Base-by-base conservation (phyloP, 2,113 vertebrate species). In the Osmerus eperlanus region DNA sequence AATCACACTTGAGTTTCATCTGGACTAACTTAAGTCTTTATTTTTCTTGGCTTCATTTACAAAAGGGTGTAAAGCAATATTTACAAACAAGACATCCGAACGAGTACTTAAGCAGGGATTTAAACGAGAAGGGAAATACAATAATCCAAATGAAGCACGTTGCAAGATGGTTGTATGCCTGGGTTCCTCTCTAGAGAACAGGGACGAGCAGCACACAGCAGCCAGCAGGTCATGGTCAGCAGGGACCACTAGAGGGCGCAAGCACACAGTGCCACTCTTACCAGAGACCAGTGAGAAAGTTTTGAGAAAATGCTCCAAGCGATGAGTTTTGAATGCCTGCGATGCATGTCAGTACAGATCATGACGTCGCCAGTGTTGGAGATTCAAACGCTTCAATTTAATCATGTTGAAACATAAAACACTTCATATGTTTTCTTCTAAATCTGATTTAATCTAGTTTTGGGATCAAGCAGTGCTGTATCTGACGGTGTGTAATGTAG, bases 101-200 rank as follows among this genome's bases (percentile, higher is more conserved):
- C 74, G 80, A 87, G 72, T 70, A 76, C 71, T 74, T 78, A 75
- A 88, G 85, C 84, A 47, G 41, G 69, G 73, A 74, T 62, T 29
- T 78, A 16, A 72, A 88, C 76, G 65, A 75, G 60, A 87, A 90
- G 78, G 84, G 19, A 85, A 84, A 68, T 87, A 89, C 89, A 91
- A 89, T 91, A 83, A 85, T 88, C 82, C 85, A 55, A 81, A 71
- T 23, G 9, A 64, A 82, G 80, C 79, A 78, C 79, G 85, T 14
- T 71, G 75, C 83, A 53, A 70, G 74, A 41, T 76, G 51, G 32
- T 12, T 77, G 59, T 64, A 41, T 56, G 67, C 67, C 74, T 54
- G 65, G 4, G 19, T 36, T 52, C 13, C 62, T 64, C 21, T 28
- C 8, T 9, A 12, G 41, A 47, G 25, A 2, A 28, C 25, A 5